A percentile compares a stretch with the other conserved stretches of the same genome.
phyloP scores from a whole-genome alignment of 2,113 vertebrate species.

The Melanerpes formicivorus region DNA sequence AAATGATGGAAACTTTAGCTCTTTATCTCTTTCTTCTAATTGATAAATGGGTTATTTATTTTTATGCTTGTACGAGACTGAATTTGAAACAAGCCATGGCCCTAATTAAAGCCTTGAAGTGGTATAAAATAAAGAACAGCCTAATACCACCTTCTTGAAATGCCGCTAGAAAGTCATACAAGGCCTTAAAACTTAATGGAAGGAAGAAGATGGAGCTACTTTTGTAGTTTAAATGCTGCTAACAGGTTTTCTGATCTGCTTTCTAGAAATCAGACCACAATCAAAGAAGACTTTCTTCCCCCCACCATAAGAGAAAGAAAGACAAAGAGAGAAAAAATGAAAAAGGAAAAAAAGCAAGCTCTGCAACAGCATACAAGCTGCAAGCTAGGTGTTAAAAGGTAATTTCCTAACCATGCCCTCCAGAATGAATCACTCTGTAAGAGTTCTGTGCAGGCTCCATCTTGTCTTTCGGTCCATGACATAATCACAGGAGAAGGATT shows the following conservation, averaged over 20 bases:
- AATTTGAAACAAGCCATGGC: neutral
- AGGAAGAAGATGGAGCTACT: neutral
- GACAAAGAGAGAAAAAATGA: no score
- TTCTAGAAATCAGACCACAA: neutral
- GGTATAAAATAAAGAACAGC: neutral
- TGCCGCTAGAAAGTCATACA: neutral
- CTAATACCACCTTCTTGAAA: neutral
- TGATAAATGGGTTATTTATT: neutral
- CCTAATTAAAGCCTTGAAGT: neutral
- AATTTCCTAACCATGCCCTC: neutral
- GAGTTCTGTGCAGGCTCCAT: slow-evolving; percentile 29
- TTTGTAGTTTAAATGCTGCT: neutral
- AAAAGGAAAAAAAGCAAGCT: neutral
- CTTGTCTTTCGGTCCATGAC: slow-evolving; percentile 26
- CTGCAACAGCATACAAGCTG: neutral
- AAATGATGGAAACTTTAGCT: neutral
- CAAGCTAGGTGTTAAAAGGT: neutral
- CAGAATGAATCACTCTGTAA: slow-evolving; percentile 32
- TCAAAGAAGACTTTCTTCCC: neutral
- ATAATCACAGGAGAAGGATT: slow-evolving; percentile 50
- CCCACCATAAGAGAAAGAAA: no score
- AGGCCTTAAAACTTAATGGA: neutral
- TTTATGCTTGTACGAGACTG: neutral
- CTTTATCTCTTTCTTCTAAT: neutral
- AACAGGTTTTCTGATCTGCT: neutral